Base-by-base conservation (phyloP, 2,888 invertebrate genomes). In the Branchipolynoe longqiensis region DNA sequence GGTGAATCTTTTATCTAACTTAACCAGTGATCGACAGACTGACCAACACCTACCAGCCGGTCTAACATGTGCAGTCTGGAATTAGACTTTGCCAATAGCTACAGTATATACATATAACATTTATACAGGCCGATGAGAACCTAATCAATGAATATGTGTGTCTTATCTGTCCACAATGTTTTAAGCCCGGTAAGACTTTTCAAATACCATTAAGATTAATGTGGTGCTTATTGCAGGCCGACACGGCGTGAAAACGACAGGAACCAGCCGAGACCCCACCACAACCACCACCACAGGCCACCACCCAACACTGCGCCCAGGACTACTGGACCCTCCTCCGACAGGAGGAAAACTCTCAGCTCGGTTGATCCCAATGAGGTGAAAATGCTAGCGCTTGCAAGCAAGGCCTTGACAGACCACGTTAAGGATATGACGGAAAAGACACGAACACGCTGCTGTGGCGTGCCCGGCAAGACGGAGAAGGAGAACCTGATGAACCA, bases 361-460 rank as follows among this genome's bases (percentile, higher is more conserved):
- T 78, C 78, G 0, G 56, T 82, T 4, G 84, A 64, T 22, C 31
- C 41, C 48, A 64, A 69, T 62, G 86, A 86, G 18, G 62, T 74
- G 22, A 84, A 69, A 38, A 87, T 87, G 87, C 56, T 87, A 2
- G 85, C 86, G 14, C 69, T 69, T 28, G 87, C 87, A 22, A 86
- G 86, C 12, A 58, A 56, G 56, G 87, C 74, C 14, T 22, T 87
- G 18, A 86, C 86, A 59, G 87, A 86, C 33, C 87, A 87, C 82
- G 85, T 87, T 14, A 86, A 84, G 58, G 87, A 87, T 48, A 85
- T 86, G 85, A 87, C 85, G 28, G 84, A 85, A 40, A 87, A 86
- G 83, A 85, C 84, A 12, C 73, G 38, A 48, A 33, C 64, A 14
- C 48, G 40, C n/a, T 83, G 82, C 56, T 83, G 82, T 38, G 85